These are phyloP conservation scores for Malacosoma neustria DNA, from an alignment of 2,888 invertebrate species.

Conservation along the genomic window DNA sequence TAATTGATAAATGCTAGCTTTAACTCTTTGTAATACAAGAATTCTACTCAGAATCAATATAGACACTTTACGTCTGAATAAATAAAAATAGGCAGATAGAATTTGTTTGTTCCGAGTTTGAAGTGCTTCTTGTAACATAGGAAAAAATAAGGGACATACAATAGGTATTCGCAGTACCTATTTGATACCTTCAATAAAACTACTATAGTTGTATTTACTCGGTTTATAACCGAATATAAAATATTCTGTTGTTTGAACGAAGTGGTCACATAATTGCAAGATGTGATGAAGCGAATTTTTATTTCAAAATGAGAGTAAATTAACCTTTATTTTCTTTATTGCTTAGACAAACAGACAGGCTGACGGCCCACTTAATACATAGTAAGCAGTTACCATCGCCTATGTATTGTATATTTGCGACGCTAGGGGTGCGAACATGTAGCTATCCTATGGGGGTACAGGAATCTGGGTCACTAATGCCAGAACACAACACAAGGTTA, in stretches of 20 bases:
- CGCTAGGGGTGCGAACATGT: not conserved
- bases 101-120: conserved; percentile 2
- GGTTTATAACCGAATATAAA: no score
- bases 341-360: not conserved
- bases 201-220: no score
- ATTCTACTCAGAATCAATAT: conserved; percentile 9
- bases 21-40: not conserved
- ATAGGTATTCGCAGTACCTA: not conserved
- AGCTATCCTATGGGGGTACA: not conserved
- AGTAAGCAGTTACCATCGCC: not conserved
- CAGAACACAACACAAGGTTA: not conserved
- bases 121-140: not conserved
- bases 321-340: no score
- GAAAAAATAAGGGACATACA: not conserved
- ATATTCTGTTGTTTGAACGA: no score
- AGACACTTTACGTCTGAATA: conserved; percentile 22
- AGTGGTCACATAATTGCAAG: no score
- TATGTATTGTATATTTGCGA: not conserved
- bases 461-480: no score
- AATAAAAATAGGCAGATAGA: conserved; percentile 10
- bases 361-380: not conserved
- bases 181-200: not conserved
- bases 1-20: no score
- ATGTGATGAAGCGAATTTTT: no score
- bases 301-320: no score